phyloP scores from a whole-genome alignment of 2,888 invertebrate genomes.

The Agrotis segetum region DNA sequence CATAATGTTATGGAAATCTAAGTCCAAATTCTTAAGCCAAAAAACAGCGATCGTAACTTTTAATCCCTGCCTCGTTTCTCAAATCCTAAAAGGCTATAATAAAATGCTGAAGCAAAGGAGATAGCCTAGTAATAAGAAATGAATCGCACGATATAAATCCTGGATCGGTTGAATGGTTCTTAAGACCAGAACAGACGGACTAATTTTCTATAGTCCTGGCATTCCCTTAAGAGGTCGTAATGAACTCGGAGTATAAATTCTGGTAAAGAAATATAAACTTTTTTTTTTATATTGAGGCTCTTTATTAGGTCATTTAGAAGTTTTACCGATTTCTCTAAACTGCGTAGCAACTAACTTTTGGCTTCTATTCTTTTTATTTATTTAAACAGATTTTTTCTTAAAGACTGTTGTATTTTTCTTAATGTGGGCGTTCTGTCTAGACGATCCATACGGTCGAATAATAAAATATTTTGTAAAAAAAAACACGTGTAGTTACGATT shows the following conservation, averaged over 20 bases:
- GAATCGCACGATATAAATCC: conserved; percentile 26
- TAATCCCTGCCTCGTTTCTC: conserved; percentile 10
- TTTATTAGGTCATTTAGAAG: conserved; percentile 47
- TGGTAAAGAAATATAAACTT: conserved; percentile 51
- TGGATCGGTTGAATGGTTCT: conserved; percentile 29
- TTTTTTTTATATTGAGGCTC: conserved; percentile 56
- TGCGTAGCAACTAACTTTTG: conserved; percentile 24
- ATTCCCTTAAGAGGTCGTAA: conserved; percentile 41
- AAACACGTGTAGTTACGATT: not conserved
- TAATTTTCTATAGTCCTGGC: conserved; percentile 35
- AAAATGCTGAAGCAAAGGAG: conserved; percentile 20
- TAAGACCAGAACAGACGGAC: conserved; percentile 22
- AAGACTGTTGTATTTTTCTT: not conserved
- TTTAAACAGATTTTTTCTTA: conserved; percentile 9
- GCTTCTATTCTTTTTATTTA: conserved; percentile 14
- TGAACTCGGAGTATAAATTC: conserved; percentile 58
- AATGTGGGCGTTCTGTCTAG: conserved; percentile 31
- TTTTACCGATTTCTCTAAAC: conserved; percentile 48
- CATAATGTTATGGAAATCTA: not conserved
- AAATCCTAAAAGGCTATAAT: conserved; percentile 35
- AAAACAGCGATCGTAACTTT: not conserved
- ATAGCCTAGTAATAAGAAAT: conserved; percentile 27
- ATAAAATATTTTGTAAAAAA: not conserved
- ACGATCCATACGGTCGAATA: not conserved
- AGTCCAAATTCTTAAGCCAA: not conserved